A percentile compares a stretch with the other conserved stretches of the same genome.
These are phyloP conservation scores for Aegotheles bennettii DNA, from an alignment of 2,113 vertebrate species.

Conservation along the genomic window DNA sequence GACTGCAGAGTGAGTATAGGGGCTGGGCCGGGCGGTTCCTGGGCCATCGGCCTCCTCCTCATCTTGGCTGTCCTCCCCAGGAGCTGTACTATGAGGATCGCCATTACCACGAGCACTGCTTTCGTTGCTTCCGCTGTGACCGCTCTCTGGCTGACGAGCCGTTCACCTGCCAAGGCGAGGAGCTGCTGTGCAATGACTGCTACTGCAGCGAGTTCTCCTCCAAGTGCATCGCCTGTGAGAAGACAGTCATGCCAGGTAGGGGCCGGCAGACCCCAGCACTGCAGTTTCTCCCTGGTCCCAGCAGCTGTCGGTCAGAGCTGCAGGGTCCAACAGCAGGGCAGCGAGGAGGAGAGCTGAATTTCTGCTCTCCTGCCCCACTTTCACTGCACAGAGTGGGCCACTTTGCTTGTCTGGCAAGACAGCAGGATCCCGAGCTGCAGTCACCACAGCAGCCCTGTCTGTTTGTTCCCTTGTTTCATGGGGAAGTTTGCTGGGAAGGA, in stretches of 20 bases:
- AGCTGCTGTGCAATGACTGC: constrained; percentile 94
- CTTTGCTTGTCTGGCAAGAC: neutral
- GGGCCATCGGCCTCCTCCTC: neutral
- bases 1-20: constrained; percentile 86
- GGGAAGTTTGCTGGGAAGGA: neutral
- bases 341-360: neutral
- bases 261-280: accelerated
- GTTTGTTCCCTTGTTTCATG: neutral
- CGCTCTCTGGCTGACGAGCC: constrained; percentile 92
- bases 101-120: constrained; percentile 96
- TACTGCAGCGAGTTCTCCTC: constrained; percentile 98
- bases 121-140: constrained; percentile 96
- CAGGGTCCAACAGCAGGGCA: neutral
- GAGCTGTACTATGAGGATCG: constrained; percentile 97
- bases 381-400: neutral
- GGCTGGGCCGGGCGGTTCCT: accelerated
- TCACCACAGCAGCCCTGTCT: neutral
- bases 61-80: constrained; percentile 46
- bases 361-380: neutral
- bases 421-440: accelerated
- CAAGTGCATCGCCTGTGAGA: constrained; percentile 92
- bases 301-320: accelerated
- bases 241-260: constrained; percentile 96
- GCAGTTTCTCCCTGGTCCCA: neutral
- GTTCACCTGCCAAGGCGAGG: constrained; percentile 92